Base-by-base conservation (phyloP, 2,888 invertebrate genomes). In the Belgica antarctica region DNA sequence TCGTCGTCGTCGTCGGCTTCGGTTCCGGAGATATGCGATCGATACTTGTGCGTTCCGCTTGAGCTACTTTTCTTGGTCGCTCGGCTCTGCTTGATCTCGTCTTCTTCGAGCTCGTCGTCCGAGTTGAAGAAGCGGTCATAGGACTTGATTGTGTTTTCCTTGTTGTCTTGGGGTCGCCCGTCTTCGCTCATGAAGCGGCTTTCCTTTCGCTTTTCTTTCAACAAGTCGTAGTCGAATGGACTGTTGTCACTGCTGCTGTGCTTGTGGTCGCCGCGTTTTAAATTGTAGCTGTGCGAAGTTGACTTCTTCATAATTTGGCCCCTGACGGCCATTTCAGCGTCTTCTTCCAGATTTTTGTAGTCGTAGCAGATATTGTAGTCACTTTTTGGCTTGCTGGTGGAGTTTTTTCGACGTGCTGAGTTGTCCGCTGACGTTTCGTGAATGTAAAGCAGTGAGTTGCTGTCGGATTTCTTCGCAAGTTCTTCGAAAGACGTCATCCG, bases 401-500 rank as follows among this genome's bases (percentile, higher is more conserved):
- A 36, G 17, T 31, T 12, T 12, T 57, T 12, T 7, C 17, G 8
- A 36, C 31, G 7, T 0, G 28, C 10, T 28, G n/a, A 46, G 34
- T 70, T 61, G 22, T 70, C 36, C 17, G 34, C 24, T n/a, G 24
- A 46, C 36, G 61, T 36, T 36, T 61, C 70, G 36, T 41, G 36
- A 61, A 70, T 70, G 27, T 61, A 70, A 17, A 70, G 36, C 27
- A 70, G 24, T 17, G 70, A 70, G 59, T 70, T 70, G 24, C 25
- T 70, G 15, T 61, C 61, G 10, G 61, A 61, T 61, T 61, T 59
- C 17, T 70, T 70, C 25, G 73, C 74, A 27, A 74, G 41, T 36
- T 73, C 72, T 68, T 74, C 73, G 65, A 74, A 74, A 8, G 73
- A 73, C 46, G 74, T 74, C 73, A 74, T 73, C 17, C 72, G 57